Evolutionary conservation across 2,113 vertebrate genomes (phyloP).

Genomic region (Solea senegalensis): DNA sequence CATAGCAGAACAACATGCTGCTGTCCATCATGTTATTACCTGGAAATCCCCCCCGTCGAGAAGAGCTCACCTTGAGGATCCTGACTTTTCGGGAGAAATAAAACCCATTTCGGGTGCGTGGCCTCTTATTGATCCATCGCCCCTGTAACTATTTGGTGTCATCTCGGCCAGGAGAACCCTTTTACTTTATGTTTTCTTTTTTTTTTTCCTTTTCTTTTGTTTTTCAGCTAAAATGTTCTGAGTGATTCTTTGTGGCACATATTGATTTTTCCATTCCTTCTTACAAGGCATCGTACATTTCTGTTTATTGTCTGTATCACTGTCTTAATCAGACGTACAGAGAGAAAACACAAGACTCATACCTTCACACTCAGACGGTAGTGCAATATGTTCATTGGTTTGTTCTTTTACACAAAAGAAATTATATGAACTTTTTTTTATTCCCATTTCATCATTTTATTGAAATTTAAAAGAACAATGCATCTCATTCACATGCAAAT

Average conservation of each 20-base stretch:
- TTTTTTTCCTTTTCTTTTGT: constrained; percentile 45
- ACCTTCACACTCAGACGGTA: not conserved
- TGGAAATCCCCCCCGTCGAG: no score
- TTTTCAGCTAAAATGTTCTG: constrained; percentile 54
- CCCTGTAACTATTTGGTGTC: constrained; percentile 50
- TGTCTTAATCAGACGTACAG: not conserved
- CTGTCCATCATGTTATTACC: no score
- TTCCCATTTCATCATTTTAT: not conserved
- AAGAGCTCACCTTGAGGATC: no score
- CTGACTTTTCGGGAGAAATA: constrained; percentile 18
- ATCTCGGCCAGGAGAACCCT: constrained; percentile 41
- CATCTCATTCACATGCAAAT: not conserved
- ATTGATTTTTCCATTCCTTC: constrained; percentile 61
- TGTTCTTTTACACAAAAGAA: no score
- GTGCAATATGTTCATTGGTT: no score
- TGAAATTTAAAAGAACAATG: not conserved
- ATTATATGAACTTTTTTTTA: no score
- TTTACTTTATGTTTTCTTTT: constrained; percentile 45
- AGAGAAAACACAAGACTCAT: not conserved
- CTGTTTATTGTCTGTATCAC: constrained; percentile 15
- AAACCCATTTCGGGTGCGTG: not conserved
- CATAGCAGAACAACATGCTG: no score
- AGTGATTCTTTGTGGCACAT: constrained; percentile 55
- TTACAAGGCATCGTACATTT: constrained; percentile 33
- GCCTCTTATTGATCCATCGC: constrained; percentile 46